These are phyloP conservation scores for Eristalis tenax DNA, from an alignment of 2,888 invertebrate species.

Conservation along the genomic window DNA sequence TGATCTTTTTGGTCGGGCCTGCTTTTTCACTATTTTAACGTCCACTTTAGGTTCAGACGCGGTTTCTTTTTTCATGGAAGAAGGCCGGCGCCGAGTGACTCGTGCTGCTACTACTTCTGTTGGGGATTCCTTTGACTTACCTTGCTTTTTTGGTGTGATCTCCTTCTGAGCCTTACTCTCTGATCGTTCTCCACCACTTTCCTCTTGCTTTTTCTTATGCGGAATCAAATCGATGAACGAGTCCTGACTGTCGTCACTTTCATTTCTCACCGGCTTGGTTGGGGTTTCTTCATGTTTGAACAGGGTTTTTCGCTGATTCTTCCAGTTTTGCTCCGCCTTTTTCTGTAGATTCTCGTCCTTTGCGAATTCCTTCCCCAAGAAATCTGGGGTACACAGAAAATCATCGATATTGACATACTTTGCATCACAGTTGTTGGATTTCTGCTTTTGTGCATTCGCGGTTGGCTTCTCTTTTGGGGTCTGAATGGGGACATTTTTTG, in stretches of 20 bases:
- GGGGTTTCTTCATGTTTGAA: slow-evolving; percentile 21
- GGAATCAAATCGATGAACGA: slow-evolving; percentile 37
- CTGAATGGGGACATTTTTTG: neutral
- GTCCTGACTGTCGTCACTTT: slow-evolving; percentile 42
- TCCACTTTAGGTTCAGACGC: neutral
- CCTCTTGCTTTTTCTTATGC: neutral
- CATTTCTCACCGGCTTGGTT: neutral
- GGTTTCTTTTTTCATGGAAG: neutral
- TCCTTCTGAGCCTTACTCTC: neutral
- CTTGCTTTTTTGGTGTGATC: neutral
- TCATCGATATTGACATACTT: slow-evolving; percentile 32
- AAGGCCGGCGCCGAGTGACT: neutral
- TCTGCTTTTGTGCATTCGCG: neutral
- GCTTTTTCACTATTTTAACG: neutral
- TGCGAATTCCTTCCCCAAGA: slow-evolving; percentile 35
- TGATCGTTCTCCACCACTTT: too few relatives aligned
- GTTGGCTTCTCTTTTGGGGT: neutral
- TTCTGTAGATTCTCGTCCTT: slow-evolving; percentile 33
- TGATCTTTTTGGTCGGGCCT: neutral
- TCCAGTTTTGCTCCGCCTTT: slow-evolving; percentile 47
- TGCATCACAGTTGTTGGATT: neutral
- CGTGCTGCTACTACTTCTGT: neutral
- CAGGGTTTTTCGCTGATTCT: slow-evolving; percentile 40
- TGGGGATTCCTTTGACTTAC: neutral
- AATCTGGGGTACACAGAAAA: slow-evolving; percentile 48